Evolutionary conservation across 1,140 invertebrate species (phyloP).

Genomic region (Drosophila rufa): DNA sequence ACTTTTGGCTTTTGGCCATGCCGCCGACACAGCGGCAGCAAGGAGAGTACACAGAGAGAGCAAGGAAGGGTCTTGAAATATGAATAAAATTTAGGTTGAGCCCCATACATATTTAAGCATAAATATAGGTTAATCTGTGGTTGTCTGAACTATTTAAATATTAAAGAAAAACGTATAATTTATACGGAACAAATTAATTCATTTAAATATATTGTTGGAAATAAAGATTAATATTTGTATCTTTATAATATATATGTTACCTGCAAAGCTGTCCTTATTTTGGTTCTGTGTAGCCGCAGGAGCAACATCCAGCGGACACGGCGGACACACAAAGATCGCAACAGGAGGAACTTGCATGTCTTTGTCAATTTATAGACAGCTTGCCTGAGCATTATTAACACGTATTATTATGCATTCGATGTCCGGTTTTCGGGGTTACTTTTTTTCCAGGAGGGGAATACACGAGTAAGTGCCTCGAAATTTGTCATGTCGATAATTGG

Average conservation of each 20-base stretch:
- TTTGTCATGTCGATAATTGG: constrained; percentile 84
- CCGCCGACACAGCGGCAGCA: constrained; percentile 45
- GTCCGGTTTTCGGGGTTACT: constrained; percentile 39
- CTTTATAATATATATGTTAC: too few species aligned
- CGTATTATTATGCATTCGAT: constrained; percentile 80
- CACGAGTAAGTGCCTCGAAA: constrained; percentile 49
- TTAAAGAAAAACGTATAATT: too few species aligned
- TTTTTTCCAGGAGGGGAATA: constrained; percentile 46
- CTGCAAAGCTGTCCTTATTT: background rate
- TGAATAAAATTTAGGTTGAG: too few species aligned
- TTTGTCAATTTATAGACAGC: constrained; percentile 85
- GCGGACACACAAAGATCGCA: constrained; percentile 24
- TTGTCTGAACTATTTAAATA: too few species aligned
- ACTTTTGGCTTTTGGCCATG: constrained; percentile 73
- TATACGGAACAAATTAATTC: too few species aligned
- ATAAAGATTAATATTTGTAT: too few species aligned
- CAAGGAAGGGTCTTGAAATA: background rate
- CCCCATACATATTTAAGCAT: too few species aligned
- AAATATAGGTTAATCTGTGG: too few species aligned
- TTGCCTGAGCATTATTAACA: constrained; percentile 84
- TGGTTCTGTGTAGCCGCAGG: constrained; percentile 7
- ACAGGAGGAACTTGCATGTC: constrained; percentile 67
- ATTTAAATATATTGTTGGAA: too few species aligned
- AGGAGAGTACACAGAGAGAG: constrained; percentile 5
- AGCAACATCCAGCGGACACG: constrained; percentile 25